Base-by-base conservation (phyloP, 2,113 vertebrate genomes). In the Gasterosteus aculeatus region DNA sequence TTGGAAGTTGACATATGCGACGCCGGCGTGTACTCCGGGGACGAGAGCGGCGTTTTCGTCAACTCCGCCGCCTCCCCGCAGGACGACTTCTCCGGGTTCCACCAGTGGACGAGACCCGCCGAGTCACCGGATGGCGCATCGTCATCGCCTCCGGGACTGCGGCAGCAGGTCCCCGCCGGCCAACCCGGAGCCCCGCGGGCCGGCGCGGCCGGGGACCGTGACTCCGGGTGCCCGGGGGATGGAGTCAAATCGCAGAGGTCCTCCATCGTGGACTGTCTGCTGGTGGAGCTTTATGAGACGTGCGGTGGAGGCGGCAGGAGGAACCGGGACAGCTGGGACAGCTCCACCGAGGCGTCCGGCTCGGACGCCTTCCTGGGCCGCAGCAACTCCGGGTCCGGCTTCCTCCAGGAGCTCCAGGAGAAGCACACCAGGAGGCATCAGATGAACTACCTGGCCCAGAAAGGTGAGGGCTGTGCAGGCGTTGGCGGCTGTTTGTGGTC, bases 231-330 rank as follows among this genome's bases (percentile, higher is more conserved):
- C 29, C 77, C 10, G 22, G 73, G 57, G 15, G 86, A 89, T 11
- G 85, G 72, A 6, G 39, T 44, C 0, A 75, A 3, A 53, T 53
- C 5, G 1, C 31, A 70, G 57, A 91, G 95, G 35, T 92, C 92
- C 26, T 97, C 96, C 69, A 95, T 99, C 31, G 96, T 99, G 90
- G 97, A 96, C 90, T 94, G 95, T 57, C 89, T 99, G 66, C 89
- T 99, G 75, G 96, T 96, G 41, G 97, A 99, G 90, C 95, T 99
- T 0, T 99, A 99, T 78, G 95, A 96, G 79, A 93, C 95, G 10
- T 95, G 78, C 92, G 85, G 88, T 29, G 86, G 89, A 51, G 81
- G 81, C 61, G 54, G 86, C 77, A 59, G 89, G 75, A 86, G 78
- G 59, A 92, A 92, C 18, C 83, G 81, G 69, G 96, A 95, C 90